Evolutionary conservation across 2,113 vertebrate genomes (phyloP).

Genomic region (Arizona elegans): DNA sequence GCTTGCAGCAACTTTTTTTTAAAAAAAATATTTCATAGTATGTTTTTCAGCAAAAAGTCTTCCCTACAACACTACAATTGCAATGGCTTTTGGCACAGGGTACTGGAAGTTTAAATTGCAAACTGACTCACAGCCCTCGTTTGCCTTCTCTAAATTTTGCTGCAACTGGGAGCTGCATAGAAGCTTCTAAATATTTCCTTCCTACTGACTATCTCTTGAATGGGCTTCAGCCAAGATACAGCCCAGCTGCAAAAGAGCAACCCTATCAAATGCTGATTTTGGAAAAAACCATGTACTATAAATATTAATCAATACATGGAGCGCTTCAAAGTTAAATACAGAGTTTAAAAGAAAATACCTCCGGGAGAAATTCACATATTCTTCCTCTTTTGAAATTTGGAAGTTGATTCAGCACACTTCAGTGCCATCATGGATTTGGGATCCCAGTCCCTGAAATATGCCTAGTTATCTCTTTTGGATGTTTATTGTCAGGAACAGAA

Average conservation of each 20-base stretch:
- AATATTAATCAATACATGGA: background rate
- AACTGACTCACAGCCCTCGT: background rate
- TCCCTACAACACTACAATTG: conserved; percentile 22
- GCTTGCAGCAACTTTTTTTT: conserved; percentile 18
- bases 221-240: background rate
- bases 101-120: conserved; percentile 45
- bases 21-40: conserved; percentile 33
- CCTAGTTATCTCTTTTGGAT: background rate
- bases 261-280: background rate
- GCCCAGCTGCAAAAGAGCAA: background rate
- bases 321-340: background rate
- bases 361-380: background rate
- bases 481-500: background rate
- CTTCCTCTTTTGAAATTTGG: background rate
- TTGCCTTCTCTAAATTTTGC: background rate
- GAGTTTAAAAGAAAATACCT: background rate
- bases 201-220: background rate
- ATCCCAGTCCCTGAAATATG: background rate
- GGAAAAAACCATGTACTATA: background rate
- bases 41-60: background rate
- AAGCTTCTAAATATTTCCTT: background rate
- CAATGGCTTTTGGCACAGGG: conserved; percentile 4
- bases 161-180: background rate
- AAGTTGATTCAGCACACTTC: background rate
- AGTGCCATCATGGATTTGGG: background rate